These are phyloP conservation scores for Neomicropteryx cornuta DNA, from an alignment of 1,140 invertebrate genomes.

Conservation along the genomic window DNA sequence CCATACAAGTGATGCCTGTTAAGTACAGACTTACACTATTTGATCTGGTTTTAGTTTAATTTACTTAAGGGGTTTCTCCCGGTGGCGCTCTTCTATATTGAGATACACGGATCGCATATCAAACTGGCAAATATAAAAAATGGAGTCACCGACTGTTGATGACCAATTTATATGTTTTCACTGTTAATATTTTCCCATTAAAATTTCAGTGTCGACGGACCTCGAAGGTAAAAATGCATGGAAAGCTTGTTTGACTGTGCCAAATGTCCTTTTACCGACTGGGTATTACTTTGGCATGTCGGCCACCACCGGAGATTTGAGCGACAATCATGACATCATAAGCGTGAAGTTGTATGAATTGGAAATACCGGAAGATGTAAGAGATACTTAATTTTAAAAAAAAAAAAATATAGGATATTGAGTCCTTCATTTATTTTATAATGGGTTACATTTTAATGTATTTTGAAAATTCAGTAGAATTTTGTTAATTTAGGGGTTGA, in stretches of 20 bases:
- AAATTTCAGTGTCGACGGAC: slow-evolving; percentile 72
- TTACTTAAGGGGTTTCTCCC: too few relatives aligned
- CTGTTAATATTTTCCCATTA: slow-evolving; percentile 5
- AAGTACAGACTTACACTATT: too few relatives aligned
- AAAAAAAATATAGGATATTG: not conserved
- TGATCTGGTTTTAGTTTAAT: too few relatives aligned
- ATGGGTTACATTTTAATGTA: not conserved
- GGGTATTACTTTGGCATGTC: slow-evolving; percentile 92
- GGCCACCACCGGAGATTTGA: slow-evolving; percentile 93
- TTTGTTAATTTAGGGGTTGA: not conserved
- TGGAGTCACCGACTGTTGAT: too few relatives aligned
- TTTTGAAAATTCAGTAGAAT: not conserved
- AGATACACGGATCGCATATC: too few relatives aligned
- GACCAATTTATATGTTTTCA: slow-evolving; percentile 1
- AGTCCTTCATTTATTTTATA: not conserved
- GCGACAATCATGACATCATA: slow-evolving; percentile 94
- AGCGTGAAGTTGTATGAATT: slow-evolving; percentile 86
- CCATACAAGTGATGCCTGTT: too few relatives aligned
- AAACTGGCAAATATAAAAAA: too few relatives aligned
- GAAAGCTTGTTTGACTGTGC: slow-evolving; percentile 88
- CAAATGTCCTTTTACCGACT: slow-evolving; percentile 85
- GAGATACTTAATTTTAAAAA: slow-evolving; percentile 12
- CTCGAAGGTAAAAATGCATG: slow-evolving; percentile 85
- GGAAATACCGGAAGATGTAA: slow-evolving; percentile 61
- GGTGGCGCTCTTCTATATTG: too few relatives aligned